Base-by-base conservation (phyloP, 92 coral and sea anemone genomes). In the Parazoanthus swiftii region DNA sequence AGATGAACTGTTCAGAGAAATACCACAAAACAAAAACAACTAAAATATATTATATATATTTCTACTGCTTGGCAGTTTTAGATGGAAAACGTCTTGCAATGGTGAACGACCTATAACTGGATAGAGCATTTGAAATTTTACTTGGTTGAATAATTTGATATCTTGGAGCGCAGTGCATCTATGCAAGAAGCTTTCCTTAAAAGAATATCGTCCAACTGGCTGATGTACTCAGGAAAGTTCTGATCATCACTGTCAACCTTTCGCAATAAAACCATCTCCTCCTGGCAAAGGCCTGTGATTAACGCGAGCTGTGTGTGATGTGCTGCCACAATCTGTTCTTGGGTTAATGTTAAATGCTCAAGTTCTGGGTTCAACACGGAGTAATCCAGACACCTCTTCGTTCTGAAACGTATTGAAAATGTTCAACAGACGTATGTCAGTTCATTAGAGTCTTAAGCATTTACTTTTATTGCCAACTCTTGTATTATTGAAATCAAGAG, bases 301-400 rank as follows among this genome's bases (percentile, higher is more conserved):
- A 90, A 85, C 3, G 95, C 95, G 6, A 94, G 98, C 50, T 94
- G 98, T 0, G 98, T 91, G 88, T 94, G 98, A 51, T 94, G 98
- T 13, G 98, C 93, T 6, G 98, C 95, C 3, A 94, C 91, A 14
- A 94, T 44, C 85, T 94, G 95, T 78, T 94, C 98, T 75, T 94
- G 79, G 42, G 94, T 72, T 72, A 91, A 76, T 29, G 89, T 89
- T 26, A 91, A 54, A 84, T 73, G 46, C 18, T 77, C 80, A 23
- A 39, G 80, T 8, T 72, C 81, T 13, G 80, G 68, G 9, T 77
- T 63, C 33, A 66, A 77, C 70, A 76, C 39, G 33, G 72, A 50
- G 65, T 67, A 82, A 15, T 74, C 77, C 46, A 74, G 9, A 16
- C 77, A 74, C 21, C 25, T 68, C 73, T 82, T 67, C 77, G 42